These are phyloP conservation scores for Morpho achilles DNA, from an alignment of 2,888 invertebrate species.

Conservation along the genomic window DNA sequence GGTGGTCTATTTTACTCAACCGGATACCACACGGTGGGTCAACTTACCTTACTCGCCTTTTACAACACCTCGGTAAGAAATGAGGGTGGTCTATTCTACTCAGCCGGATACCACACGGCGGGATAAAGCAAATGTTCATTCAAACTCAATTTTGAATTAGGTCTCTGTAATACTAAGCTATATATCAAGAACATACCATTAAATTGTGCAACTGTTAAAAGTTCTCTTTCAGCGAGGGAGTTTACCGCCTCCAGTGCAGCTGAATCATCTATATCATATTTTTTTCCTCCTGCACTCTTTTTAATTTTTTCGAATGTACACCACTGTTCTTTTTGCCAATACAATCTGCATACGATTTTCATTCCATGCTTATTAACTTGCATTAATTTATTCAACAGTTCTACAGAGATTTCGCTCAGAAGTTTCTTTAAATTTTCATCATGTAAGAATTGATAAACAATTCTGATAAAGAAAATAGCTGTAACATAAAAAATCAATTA, in stretches of 20 bases:
- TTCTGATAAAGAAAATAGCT: slow-evolving; percentile 53
- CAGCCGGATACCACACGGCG: too few relatives aligned
- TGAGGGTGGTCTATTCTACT: too few relatives aligned
- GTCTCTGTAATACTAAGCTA: too few relatives aligned
- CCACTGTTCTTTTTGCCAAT: slow-evolving; percentile 60
- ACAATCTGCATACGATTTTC: slow-evolving; percentile 55
- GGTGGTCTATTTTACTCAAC: too few relatives aligned
- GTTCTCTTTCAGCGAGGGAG: slow-evolving; percentile 40
- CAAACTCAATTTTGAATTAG: background rate
- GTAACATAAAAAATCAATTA: slow-evolving; percentile 30
- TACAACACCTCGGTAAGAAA: too few relatives aligned
- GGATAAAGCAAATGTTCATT: too few relatives aligned
- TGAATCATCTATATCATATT: slow-evolving; percentile 31
- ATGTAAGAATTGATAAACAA: slow-evolving; percentile 48
- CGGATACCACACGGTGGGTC: too few relatives aligned
- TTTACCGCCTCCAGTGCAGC: slow-evolving; percentile 37
- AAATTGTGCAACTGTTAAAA: slow-evolving; percentile 33
- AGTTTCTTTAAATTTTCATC: slow-evolving; percentile 40
- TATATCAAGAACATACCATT: slow-evolving; percentile 26
- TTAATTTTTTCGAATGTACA: slow-evolving; percentile 40
- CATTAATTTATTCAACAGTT: slow-evolving; percentile 40
- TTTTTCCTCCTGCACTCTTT: slow-evolving; percentile 34
- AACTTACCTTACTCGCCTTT: too few relatives aligned
- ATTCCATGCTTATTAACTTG: slow-evolving; percentile 44
- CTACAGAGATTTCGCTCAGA: slow-evolving; percentile 38